Evolutionary conservation across 2,888 invertebrate genomes (phyloP).

Genomic region (Sesia apiformis): DNA sequence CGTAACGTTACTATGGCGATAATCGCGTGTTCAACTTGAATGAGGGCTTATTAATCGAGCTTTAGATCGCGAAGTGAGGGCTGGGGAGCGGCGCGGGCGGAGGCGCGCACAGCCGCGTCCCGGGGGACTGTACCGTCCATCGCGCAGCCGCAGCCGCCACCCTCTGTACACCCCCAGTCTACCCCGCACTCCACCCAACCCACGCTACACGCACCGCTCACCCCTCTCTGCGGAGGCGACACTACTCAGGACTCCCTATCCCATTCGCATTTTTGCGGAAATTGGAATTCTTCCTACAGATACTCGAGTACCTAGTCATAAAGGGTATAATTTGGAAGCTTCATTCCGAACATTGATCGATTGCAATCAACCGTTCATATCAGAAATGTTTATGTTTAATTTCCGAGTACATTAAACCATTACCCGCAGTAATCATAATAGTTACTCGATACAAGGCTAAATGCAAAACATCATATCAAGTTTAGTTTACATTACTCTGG

Average conservation of each 20-base stretch:
- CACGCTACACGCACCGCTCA: slow-evolving; percentile 16
- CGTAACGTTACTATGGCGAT: slow-evolving; percentile 37
- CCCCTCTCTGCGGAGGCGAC: slow-evolving; percentile 54
- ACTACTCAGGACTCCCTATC: slow-evolving; percentile 37
- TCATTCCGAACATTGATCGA: background rate
- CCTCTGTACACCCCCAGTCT: slow-evolving; percentile 20
- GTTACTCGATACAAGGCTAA: slow-evolving; percentile 13
- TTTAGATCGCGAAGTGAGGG: slow-evolving; percentile 23
- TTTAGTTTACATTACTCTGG: slow-evolving; percentile 17
- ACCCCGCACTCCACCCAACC: slow-evolving; percentile 15
- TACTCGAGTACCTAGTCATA: background rate
- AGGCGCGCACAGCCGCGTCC: slow-evolving; percentile 40
- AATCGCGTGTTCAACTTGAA: slow-evolving; percentile 48
- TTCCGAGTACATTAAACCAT: slow-evolving; percentile 16
- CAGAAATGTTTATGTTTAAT: slow-evolving; percentile 11
- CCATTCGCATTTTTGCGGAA: slow-evolving; percentile 58
- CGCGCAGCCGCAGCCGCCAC: slow-evolving; percentile 46
- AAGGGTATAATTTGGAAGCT: slow-evolving; percentile 2
- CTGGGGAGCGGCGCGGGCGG: slow-evolving; percentile 19
- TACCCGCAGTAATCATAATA: slow-evolving; percentile 17
- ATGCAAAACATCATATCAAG: slow-evolving; percentile 1
- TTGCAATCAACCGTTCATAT: too few relatives aligned
- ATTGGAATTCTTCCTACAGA: slow-evolving; percentile 42
- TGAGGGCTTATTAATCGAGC: slow-evolving; percentile 57
- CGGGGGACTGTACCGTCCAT: slow-evolving; percentile 27